phyloP scores from a whole-genome alignment of 2,113 vertebrate species.

The Heterocephalus glaber region DNA sequence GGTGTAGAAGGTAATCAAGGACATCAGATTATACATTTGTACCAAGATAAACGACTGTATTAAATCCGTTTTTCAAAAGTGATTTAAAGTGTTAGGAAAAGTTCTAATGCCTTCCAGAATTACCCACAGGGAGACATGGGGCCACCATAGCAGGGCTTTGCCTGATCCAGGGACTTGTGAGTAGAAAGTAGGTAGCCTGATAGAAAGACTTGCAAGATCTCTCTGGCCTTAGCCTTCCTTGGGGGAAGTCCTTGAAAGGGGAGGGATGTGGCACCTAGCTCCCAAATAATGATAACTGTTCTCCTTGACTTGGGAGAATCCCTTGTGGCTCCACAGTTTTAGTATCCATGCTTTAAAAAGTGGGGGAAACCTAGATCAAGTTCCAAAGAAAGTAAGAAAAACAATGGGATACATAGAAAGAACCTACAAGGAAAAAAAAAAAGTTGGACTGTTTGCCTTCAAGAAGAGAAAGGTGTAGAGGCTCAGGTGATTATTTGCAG shows the following conservation, averaged over 20 bases:
- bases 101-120: background rate
- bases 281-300: background rate
- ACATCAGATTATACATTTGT: background rate
- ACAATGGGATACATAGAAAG: background rate
- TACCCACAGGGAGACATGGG: background rate
- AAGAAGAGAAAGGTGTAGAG: background rate
- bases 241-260: background rate
- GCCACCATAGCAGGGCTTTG: background rate
- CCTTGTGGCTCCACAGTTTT: background rate
- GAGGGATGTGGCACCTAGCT: background rate
- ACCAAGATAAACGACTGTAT: background rate
- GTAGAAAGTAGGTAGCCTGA: background rate
- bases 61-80: conserved; percentile 10
- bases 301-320: background rate
- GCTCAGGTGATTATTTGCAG: background rate
- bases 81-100: background rate
- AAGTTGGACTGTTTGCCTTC: background rate
- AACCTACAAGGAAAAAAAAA: background rate
- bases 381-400: conserved; percentile 4
- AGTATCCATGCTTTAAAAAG: background rate
- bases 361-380: background rate
- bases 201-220: background rate
- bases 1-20: background rate
- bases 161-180: accelerated
- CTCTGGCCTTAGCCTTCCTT: background rate